Evolutionary conservation across 1,140 invertebrate genomes (phyloP).

Genomic region (Hermetia illucens): DNA sequence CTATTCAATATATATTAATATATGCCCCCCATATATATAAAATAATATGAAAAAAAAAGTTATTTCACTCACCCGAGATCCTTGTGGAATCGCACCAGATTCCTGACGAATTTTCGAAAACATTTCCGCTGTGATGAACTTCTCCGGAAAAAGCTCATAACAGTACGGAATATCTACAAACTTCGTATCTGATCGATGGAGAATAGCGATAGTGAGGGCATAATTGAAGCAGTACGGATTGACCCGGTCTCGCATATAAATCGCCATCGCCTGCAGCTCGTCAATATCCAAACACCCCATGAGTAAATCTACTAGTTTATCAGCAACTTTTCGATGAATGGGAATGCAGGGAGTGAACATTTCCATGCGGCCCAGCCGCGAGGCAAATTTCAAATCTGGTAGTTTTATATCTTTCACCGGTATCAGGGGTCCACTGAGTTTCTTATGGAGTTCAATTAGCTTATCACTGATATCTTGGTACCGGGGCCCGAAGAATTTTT

Average conservation of each 20-base stretch:
- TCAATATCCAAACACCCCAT: slow-evolving; percentile 19
- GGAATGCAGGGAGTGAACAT: slow-evolving; percentile 37
- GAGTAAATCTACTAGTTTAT: slow-evolving; percentile 33
- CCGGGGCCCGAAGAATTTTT: too few species aligned
- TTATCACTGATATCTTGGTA: too few species aligned
- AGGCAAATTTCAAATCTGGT: neutral
- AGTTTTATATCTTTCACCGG: neutral
- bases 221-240: slow-evolving; percentile 32
- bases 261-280: slow-evolving; percentile 21
- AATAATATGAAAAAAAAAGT: too few species aligned
- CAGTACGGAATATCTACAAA: slow-evolving; percentile 37
- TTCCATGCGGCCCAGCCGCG: neutral
- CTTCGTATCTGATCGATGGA: slow-evolving; percentile 36
- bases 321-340: slow-evolving; percentile 33
- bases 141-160: slow-evolving; percentile 41
- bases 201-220: slow-evolving; percentile 25
- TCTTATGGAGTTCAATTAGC: too few species aligned
- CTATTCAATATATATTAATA: too few species aligned
- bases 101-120: slow-evolving; percentile 38
- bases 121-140: slow-evolving; percentile 39
- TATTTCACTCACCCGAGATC: too few species aligned
- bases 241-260: slow-evolving; percentile 22
- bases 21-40: too few species aligned
- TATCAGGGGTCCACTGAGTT: neutral
- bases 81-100: slow-evolving; percentile 34